These are phyloP conservation scores for Cotesia vestalis DNA, from an alignment of 1,140 invertebrate genomes.

Conservation along the genomic window DNA sequence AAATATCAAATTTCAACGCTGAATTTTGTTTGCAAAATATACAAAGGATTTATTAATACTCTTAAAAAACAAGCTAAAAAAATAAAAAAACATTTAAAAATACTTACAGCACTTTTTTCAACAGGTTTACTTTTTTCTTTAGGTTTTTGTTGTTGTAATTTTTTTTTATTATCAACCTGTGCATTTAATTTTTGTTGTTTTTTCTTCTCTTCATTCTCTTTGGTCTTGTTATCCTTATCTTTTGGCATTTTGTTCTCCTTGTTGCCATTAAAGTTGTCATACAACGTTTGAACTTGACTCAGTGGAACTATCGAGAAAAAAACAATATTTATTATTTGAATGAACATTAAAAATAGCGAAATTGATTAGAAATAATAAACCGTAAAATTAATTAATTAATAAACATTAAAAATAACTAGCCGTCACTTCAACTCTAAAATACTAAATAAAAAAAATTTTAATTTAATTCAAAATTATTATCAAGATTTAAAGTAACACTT, in stretches of 20 bases:
- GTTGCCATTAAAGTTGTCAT: constrained; percentile 61
- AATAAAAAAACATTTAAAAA: not conserved
- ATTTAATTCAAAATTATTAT: not conserved
- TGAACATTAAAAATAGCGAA: not conserved
- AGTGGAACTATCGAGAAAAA: constrained; percentile 59
- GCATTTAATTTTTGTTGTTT: constrained; percentile 55
- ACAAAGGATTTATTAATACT: too few species aligned
- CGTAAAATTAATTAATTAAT: too few species aligned
- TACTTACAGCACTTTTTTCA: constrained; percentile 70
- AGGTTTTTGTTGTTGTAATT: constrained; percentile 45
- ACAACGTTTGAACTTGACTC: constrained; percentile 64
- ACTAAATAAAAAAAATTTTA: too few species aligned
- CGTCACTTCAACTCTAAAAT: too few species aligned
- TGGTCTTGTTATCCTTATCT: constrained; percentile 59
- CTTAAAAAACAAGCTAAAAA: too few species aligned
- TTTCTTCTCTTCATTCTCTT: constrained; percentile 64
- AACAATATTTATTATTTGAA: constrained; percentile 22
- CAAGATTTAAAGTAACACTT: constrained; percentile 4
- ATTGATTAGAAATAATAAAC: too few species aligned
- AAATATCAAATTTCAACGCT: not conserved
- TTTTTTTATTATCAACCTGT: constrained; percentile 35
- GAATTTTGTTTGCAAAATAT: too few species aligned
- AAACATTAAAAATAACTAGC: too few species aligned
- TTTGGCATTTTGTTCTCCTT: constrained; percentile 63
- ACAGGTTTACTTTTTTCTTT: constrained; percentile 73